Evolutionary conservation across 2,888 invertebrate genomes (phyloP), one percentile per base, ranked within the genome.

Genomic region (Rhorus exstirpatorius): DNA sequence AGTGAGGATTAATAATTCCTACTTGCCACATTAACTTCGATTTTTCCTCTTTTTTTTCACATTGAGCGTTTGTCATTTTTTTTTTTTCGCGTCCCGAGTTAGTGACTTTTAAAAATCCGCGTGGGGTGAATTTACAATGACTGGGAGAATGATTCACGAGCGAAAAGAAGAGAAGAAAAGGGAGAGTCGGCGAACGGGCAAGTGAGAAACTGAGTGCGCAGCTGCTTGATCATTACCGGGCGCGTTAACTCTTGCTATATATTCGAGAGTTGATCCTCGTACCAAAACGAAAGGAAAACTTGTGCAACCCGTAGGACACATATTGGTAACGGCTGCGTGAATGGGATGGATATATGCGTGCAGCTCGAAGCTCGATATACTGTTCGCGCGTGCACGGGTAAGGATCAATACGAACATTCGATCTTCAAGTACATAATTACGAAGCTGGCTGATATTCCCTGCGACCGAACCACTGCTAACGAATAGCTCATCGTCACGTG

Each of bases 81-180:
- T 81, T 81, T 84, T 60, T 26, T 31, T 35, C 31, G 44, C 75
- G 31, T 70, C 77, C 68, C 80, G 86, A n/a, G 6, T 6, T 2
- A 89, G 88, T 89, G 90, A 91, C 89, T 91, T 89, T 89, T 87
- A 88, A 89, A 90, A 87, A 85, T 89, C 88, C 87, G 85, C 89
- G 86, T 90, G 86, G 91, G 91, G 91, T 90, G 89, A 88, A 90
- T 90, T 90, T 87, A 86, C 84, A 87, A 89, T 88, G 89, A 78
- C 74, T 70, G 63, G 41, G 26, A 58, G 75, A 88, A 89, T 87
- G 85, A 90, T 89, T 81, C 81, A 83, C 67, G 83, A 81, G 75
- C 74, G 38, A 77, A n/a, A n/a, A n/a, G n/a, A n/a, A n/a, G n/a
- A n/a, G n/a, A n/a, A n/a, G n/a, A n/a, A 71, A 79, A 72, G 82